These are phyloP conservation scores for Oncopodura yosiiana DNA, from an alignment of 1,140 invertebrate genomes.

Conservation along the genomic window DNA sequence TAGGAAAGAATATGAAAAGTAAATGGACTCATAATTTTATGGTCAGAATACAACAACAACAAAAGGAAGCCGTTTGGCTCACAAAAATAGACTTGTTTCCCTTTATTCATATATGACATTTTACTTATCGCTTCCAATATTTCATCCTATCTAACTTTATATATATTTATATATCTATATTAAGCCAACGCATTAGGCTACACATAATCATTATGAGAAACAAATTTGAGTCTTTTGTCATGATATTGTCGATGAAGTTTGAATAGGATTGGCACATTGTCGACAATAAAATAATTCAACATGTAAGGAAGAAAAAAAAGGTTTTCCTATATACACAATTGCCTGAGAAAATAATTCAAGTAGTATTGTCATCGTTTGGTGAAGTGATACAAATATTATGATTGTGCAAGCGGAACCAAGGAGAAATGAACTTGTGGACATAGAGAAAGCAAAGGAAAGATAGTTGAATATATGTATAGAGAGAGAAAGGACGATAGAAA, in stretches of 20 bases:
- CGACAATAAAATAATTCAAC: too few species aligned
- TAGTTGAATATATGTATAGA: background rate
- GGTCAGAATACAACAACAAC: constrained; percentile 5
- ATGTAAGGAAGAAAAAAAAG: background rate
- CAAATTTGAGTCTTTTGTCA: background rate
- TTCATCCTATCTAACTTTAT: constrained; percentile 14
- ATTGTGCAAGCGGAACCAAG: background rate
- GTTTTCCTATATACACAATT: too few species aligned
- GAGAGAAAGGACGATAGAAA: too few species aligned
- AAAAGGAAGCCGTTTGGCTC: background rate
- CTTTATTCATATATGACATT: background rate
- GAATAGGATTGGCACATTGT: too few species aligned
- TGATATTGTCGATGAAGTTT: background rate
- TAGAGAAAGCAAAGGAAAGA: background rate
- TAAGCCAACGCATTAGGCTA: too few species aligned
- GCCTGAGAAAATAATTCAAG: background rate
- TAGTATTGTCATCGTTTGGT: background rate
- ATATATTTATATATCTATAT: too few species aligned
- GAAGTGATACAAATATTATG: background rate
- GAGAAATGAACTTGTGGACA: too few species aligned
- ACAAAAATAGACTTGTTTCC: constrained; percentile 4
- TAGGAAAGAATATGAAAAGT: background rate
- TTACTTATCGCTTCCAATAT: constrained; percentile 27
- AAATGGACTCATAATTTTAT: constrained; percentile 30
- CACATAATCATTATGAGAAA: too few species aligned